Evolutionary conservation across 2,888 invertebrate species (phyloP).

Genomic region (Drosophila crucigera): DNA sequence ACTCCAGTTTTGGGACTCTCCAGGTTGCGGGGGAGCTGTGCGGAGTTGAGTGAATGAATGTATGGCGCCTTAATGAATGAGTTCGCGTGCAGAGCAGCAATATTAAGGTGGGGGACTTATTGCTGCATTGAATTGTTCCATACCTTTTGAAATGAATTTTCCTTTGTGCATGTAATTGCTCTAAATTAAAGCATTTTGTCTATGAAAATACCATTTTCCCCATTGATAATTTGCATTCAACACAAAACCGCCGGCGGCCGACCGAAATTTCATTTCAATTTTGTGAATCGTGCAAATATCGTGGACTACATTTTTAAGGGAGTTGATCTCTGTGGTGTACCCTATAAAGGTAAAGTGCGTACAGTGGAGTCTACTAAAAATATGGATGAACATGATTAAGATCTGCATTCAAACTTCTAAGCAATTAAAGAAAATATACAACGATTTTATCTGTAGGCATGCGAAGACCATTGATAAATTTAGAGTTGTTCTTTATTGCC

Average conservation of each 20-base stretch:
- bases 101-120: conserved; percentile 46
- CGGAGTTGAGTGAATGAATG: neutral
- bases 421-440: neutral
- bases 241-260: conserved; percentile 6
- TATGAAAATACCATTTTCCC: conserved; percentile 10
- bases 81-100: conserved; percentile 46
- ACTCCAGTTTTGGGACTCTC: neutral
- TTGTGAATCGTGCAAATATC: conserved; percentile 18
- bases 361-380: neutral
- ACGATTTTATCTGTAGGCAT: neutral
- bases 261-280: conserved; percentile 18
- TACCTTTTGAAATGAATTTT: conserved; percentile 25
- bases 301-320: neutral
- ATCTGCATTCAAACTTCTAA: neutral
- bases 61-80: conserved; percentile 47
- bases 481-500: neutral
- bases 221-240: conserved; percentile 44
- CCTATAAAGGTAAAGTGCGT: neutral
- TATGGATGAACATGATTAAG: neutral
- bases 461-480: neutral
- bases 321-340: neutral
- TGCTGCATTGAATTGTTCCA: conserved; percentile 20
- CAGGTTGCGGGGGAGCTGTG: neutral
- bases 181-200: conserved; percentile 16
- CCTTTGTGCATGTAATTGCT: conserved; percentile 50